Evolutionary conservation across 1,140 invertebrate genomes (phyloP).

Genomic region (Eupristina koningsbergeri): DNA sequence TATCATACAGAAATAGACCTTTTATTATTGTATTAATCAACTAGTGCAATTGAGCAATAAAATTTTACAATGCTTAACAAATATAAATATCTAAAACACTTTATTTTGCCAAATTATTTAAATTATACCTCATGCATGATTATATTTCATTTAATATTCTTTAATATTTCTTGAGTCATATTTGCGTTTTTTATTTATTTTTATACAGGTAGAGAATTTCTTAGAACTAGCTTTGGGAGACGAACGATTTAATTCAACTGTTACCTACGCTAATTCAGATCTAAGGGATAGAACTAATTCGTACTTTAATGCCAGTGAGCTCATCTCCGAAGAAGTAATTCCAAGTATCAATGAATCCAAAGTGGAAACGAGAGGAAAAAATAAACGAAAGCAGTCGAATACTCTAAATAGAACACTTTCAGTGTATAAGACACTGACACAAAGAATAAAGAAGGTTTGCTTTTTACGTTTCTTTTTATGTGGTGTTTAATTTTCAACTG

Average conservation of each 20-base stretch:
- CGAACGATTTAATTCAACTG: conserved; percentile 54
- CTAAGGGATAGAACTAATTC: conserved; percentile 49
- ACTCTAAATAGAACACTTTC: conserved; percentile 51
- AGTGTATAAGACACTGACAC: conserved; percentile 54
- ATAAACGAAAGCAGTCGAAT: conserved; percentile 30
- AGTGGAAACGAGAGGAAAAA: conserved; percentile 7
- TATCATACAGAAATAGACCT: no score
- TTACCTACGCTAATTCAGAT: conserved; percentile 48
- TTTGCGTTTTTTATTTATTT: no score
- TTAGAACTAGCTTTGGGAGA: conserved; percentile 60
- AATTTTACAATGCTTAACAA: no score
- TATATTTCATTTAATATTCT: no score
- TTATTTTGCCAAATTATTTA: no score
- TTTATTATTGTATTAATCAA: no score
- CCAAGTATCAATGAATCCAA: conserved; percentile 18
- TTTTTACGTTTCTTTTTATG: neutral
- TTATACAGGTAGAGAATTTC: conserved; percentile 56
- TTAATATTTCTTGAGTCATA: no score
- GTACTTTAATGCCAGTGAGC: conserved; percentile 48
- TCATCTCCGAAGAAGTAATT: conserved; percentile 46
- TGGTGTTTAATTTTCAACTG: neutral
- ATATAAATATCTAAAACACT: no score
- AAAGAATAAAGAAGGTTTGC: conserved; percentile 57
- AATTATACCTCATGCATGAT: no score
- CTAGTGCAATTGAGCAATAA: no score